A percentile compares a stretch with the other conserved stretches of the same genome.
Evolutionary conservation across 1,140 invertebrate species (phyloP).

Genomic region (Capitella teleta): DNA sequence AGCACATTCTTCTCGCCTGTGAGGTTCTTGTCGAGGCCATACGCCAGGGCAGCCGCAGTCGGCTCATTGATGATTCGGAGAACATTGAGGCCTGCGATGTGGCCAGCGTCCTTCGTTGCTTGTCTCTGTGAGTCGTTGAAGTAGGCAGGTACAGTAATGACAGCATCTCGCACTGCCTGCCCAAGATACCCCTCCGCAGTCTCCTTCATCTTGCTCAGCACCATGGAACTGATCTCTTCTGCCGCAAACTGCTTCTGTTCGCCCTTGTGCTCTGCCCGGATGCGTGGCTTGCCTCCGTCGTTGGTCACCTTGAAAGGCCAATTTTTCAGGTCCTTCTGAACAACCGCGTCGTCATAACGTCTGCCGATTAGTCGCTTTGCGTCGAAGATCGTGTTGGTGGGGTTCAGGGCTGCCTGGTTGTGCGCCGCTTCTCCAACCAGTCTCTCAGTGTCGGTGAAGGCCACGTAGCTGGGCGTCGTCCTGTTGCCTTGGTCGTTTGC

Average conservation of each 20-base stretch:
- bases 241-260: conserved; percentile 82
- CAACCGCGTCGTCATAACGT: conserved; percentile 59
- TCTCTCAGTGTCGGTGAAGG: conserved; percentile 77
- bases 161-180: conserved; percentile 74
- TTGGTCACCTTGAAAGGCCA: conserved; percentile 67
- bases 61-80: conserved; percentile 46
- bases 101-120: conserved; percentile 47
- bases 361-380: conserved; percentile 68
- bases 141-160: conserved; percentile 46
- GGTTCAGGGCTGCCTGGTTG: conserved; percentile 65
- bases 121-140: conserved; percentile 48
- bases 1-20: conserved; percentile 45
- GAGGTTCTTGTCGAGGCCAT: conserved; percentile 57
- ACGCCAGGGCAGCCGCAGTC: conserved; percentile 46
- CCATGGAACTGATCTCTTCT: conserved; percentile 84
- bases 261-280: conserved; percentile 72
- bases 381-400: conserved; percentile 87
- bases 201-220: conserved; percentile 76
- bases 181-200: conserved; percentile 90
- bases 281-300: conserved; percentile 57
- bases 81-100: conserved; percentile 48
- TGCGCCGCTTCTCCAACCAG: conserved; percentile 70
- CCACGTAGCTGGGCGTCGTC: conserved; percentile 83
- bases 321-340: conserved; percentile 53
- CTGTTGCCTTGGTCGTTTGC: conserved; percentile 85